These are phyloP conservation scores for Melitaea athalia DNA, from an alignment of 2,888 invertebrate genomes.

Conservation along the genomic window DNA sequence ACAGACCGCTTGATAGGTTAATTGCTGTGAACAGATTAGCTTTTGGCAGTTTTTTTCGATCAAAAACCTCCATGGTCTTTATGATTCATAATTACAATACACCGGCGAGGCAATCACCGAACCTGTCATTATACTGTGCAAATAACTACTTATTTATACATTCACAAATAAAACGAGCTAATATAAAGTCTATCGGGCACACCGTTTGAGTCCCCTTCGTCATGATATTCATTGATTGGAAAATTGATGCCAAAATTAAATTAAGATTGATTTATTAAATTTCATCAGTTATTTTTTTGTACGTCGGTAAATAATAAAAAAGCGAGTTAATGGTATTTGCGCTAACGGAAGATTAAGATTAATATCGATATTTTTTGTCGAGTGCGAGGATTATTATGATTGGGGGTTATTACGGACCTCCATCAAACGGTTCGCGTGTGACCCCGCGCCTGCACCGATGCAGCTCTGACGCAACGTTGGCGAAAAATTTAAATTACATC, in stretches of 20 bases:
- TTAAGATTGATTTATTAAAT: conserved; percentile 39
- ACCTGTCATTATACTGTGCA: conserved; percentile 78
- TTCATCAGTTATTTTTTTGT: conserved; percentile 22
- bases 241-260: conserved; percentile 43
- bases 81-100: conserved; percentile 78
- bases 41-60: conserved; percentile 73
- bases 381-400: conserved; percentile 63
- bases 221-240: conserved; percentile 62
- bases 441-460: conserved; percentile 52
- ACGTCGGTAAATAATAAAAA: conserved; percentile 31
- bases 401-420: conserved; percentile 69
- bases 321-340: conserved; percentile 44
- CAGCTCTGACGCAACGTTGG: conserved; percentile 48
- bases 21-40: conserved; percentile 76
- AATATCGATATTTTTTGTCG: conserved; percentile 66
- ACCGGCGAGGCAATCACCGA: conserved; percentile 70
- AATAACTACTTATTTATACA: conserved; percentile 76
- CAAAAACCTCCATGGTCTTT: conserved; percentile 65
- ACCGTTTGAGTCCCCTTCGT: conserved; percentile 39
- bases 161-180: conserved; percentile 57
- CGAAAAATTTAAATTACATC: conserved; percentile 39
- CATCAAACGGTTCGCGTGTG: conserved; percentile 68
- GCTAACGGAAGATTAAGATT: conserved; percentile 71
- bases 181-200: conserved; percentile 52
- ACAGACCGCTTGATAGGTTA: conserved; percentile 77